A percentile compares a stretch with the other conserved stretches of the same genome.
These are phyloP conservation scores for Cotesia congregata DNA, from an alignment of 2,888 invertebrate species.

Conservation along the genomic window DNA sequence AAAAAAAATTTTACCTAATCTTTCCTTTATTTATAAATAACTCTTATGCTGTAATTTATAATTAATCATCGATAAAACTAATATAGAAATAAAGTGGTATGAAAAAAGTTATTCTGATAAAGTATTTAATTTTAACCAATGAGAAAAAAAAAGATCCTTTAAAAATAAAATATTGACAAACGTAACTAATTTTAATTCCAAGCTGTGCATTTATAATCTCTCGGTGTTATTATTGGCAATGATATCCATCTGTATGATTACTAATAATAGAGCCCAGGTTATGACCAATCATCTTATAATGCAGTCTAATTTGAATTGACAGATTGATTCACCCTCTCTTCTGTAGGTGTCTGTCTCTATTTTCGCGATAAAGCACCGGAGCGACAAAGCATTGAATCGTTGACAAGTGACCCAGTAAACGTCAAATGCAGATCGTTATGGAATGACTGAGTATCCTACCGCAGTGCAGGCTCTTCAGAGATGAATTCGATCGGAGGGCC, in stretches of 20 bases:
- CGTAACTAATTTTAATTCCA: too few species aligned
- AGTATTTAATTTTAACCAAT: too few species aligned
- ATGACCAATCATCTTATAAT: constrained; percentile 27
- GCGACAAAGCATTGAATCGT: constrained; percentile 45
- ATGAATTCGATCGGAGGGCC: constrained; percentile 36
- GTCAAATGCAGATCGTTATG: constrained; percentile 60
- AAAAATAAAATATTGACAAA: too few species aligned
- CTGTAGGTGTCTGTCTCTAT: constrained; percentile 49
- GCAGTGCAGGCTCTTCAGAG: constrained; percentile 8
- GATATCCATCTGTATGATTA: neutral
- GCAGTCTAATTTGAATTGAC: constrained; percentile 29
- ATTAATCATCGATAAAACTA: too few species aligned
- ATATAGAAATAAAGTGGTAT: too few species aligned
- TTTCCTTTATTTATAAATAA: too few species aligned
- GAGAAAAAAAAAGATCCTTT: too few species aligned
- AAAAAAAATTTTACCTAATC: too few species aligned
- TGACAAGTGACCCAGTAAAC: constrained; percentile 60
- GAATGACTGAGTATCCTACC: constrained; percentile 60
- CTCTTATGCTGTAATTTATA: too few species aligned
- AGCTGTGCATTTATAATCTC: neutral
- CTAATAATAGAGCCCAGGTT: constrained; percentile 16
- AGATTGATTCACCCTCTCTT: constrained; percentile 35
- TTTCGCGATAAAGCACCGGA: constrained; percentile 47
- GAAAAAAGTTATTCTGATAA: too few species aligned
- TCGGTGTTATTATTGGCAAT: neutral